Conservation (phyloP, 2,113 vertebrate species). For the Callorhinus ursinus region DNA sequence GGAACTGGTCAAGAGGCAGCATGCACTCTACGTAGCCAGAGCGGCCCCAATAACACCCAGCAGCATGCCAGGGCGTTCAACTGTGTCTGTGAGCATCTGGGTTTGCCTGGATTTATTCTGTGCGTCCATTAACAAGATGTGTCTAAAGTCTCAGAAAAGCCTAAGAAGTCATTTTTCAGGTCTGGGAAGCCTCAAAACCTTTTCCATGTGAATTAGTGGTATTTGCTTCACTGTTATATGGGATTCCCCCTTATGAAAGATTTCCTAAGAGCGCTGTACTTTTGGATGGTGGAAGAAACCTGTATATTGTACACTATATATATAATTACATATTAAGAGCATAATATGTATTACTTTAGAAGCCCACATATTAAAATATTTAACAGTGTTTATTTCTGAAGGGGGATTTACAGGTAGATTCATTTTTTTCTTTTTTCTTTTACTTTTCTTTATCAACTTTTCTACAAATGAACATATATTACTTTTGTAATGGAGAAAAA, state of each 20-base stretch:
- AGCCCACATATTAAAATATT: background rate
- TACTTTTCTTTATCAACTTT: background rate
- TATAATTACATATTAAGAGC: background rate
- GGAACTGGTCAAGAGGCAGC: too few relatives aligned
- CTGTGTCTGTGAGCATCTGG: background rate
- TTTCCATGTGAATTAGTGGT: background rate
- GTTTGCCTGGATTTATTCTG: background rate
- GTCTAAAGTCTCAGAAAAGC: background rate
- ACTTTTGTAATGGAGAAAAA: background rate
- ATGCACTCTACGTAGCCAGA: background rate
- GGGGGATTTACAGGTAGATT: background rate
- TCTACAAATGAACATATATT: background rate
- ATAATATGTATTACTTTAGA: background rate
- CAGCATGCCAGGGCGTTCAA: background rate
- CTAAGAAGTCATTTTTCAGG: background rate
- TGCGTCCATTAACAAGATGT: background rate
- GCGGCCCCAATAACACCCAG: background rate
- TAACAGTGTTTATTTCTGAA: background rate
- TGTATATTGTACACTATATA: background rate
- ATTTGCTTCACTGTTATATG: background rate
- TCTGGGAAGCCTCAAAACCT: background rate
- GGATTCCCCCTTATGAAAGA: background rate
- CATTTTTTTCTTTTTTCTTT: background rate
- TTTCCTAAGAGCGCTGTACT: background rate
- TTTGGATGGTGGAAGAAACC: background rate